Evolutionary conservation across 2,888 invertebrate species (phyloP), one percentile per base, ranked within the genome.

Genomic region (Ferrisia virgata): DNA sequence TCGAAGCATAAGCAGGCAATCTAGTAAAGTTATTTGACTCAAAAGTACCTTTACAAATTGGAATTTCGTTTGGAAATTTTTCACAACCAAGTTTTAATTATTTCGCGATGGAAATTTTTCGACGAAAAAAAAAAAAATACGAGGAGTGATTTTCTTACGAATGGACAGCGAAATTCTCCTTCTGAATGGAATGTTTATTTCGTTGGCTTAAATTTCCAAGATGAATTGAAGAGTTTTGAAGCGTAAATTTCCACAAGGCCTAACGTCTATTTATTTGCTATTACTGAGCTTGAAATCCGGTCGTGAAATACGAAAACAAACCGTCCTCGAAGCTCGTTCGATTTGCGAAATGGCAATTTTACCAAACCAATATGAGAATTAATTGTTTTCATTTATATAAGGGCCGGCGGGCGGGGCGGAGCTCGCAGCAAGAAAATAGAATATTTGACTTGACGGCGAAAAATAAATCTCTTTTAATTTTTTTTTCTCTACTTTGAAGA

Each of bases 201-300:
- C 64, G 64, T 64, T 28, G 64, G 64, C 64, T 64, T 64, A 64
- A 64, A 64, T 64, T 64, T 28, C n/a, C 64, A 64, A 64, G 64
- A 64, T 64, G 64, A 64, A 64, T 28, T 64, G 64, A 64, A 64
- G 64, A 64, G 64, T 64, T 64, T 64, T 31, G 64, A 64, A 64
- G 64, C 64, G 64, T 31, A 64, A 64, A 64, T 64, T 64, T 53
- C 28, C 53, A 18, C 18, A 2, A 15, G 25, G 64, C 64, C 58
- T 22, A 15, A n/a, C 22, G 58, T 58, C 25, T 25, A 58, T 58
- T 64, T 64, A 28, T 64, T 64, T 64, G 28, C 15, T 28, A 64
- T 64, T 64, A 28, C 28, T 15, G 28, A 28, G 64, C 64, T 64
- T 28, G 64, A 64, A 64, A 64, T 53, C 53, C 53, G 53, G 18